A percentile compares a stretch with the other conserved stretches of the same genome.
These are phyloP conservation scores for Epistrophe eligans DNA, from an alignment of 2,888 invertebrate genomes.

Conservation along the genomic window DNA sequence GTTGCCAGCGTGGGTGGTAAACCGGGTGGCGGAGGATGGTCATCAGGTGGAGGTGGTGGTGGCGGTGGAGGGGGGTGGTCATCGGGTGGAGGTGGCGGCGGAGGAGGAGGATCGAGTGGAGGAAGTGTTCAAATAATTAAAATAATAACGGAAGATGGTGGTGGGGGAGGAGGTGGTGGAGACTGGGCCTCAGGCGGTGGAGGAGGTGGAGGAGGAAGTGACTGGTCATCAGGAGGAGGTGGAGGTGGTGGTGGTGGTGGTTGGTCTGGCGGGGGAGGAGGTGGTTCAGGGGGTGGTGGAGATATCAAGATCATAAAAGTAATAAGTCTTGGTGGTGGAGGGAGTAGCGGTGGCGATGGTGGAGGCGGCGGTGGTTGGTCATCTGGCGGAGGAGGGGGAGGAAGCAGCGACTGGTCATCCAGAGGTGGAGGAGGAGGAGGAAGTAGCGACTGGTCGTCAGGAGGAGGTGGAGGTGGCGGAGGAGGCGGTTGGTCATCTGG, in stretches of 20 bases:
- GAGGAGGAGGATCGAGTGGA: conserved; percentile 73
- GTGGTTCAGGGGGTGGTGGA: conserved; percentile 54
- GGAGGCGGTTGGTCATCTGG: conserved; percentile 29
- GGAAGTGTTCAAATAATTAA: conserved; percentile 73
- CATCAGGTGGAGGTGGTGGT: conserved; percentile 64
- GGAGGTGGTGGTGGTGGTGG: conserved; percentile 77
- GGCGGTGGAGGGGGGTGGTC: conserved; percentile 70
- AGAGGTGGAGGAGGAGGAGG: conserved; percentile 75
- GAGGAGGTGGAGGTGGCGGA: conserved; percentile 60
- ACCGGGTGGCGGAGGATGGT: conserved; percentile 65
- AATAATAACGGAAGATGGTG: conserved; percentile 70
- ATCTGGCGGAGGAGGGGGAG: conserved; percentile 65
- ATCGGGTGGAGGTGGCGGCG: conserved; percentile 66
- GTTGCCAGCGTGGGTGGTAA: conserved; percentile 81
- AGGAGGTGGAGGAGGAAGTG: conserved; percentile 78
- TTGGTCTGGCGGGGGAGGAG: conserved; percentile 64
- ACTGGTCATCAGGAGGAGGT: conserved; percentile 73
- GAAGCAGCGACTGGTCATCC: conserved; percentile 58
- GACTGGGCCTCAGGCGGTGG: conserved; percentile 77
- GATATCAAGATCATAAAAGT: conserved; percentile 67
- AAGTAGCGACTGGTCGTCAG: conserved; percentile 34
- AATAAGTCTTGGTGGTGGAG: conserved; percentile 65
- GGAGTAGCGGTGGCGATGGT: conserved; percentile 53
- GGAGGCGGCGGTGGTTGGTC: conserved; percentile 70
- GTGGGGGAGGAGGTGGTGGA: conserved; percentile 70